These are phyloP conservation scores for Nomada flava DNA, from an alignment of 2,888 invertebrate genomes.

Conservation along the genomic window DNA sequence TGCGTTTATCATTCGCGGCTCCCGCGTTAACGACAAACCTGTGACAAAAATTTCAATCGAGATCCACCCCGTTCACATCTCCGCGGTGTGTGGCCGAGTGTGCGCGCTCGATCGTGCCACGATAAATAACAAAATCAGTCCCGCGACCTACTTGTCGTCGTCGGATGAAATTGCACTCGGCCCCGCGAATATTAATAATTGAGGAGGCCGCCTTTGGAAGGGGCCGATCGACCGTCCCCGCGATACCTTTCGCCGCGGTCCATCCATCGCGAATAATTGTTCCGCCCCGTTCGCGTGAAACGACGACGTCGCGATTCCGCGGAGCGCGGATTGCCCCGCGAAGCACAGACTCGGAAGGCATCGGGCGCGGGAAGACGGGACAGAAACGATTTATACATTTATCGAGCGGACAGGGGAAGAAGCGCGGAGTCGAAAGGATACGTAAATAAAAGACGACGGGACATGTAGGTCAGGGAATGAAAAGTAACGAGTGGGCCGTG, in stretches of 20 bases:
- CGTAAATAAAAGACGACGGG: slow-evolving; percentile 59
- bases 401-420: slow-evolving; percentile 28
- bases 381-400: slow-evolving; percentile 30
- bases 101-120: slow-evolving; percentile 26
- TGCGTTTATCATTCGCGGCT: slow-evolving; percentile 29
- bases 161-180: slow-evolving; percentile 59
- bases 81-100: not conserved
- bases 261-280: too few relatives aligned
- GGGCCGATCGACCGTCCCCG: not conserved
- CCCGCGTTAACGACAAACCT: slow-evolving; percentile 28
- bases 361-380: not conserved
- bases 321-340: too few relatives aligned
- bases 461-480: slow-evolving; percentile 65
- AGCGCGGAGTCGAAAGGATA: slow-evolving; percentile 25
- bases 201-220: slow-evolving; percentile 33
- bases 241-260: too few relatives aligned
- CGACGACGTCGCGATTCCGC: not conserved
- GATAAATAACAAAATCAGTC: slow-evolving; percentile 65
- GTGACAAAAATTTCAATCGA: slow-evolving; percentile 19
- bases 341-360: too few relatives aligned
- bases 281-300: not conserved
- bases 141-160: slow-evolving; percentile 67
- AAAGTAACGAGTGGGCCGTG: slow-evolving; percentile 67
- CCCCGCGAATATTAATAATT: slow-evolving; percentile 71
- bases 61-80: not conserved